These are phyloP conservation scores for Cyrtorhinus lividipennis DNA, from an alignment of 1,140 invertebrate species.

Conservation along the genomic window DNA sequence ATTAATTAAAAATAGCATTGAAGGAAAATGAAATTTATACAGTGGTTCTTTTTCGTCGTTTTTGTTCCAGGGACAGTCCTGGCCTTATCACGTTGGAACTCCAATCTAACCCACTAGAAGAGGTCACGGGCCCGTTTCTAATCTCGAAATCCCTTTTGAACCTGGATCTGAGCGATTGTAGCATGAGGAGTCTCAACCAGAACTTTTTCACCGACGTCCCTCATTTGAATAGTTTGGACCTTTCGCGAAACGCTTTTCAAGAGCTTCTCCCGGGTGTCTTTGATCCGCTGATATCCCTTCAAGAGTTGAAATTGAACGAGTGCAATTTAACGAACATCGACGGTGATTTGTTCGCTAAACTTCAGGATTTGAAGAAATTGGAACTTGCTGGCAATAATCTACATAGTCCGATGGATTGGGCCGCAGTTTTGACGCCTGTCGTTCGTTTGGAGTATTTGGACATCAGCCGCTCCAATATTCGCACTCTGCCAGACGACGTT, in stretches of 20 bases:
- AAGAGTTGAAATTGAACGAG: slow-evolving; percentile 45
- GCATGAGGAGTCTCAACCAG: slow-evolving; percentile 39
- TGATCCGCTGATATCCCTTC: slow-evolving; percentile 44
- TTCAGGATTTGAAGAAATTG: slow-evolving; percentile 44
- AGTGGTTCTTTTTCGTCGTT: too few species aligned
- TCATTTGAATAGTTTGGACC: slow-evolving; percentile 45
- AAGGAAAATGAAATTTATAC: too few species aligned
- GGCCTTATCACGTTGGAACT: slow-evolving; percentile 53
- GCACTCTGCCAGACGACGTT: slow-evolving; percentile 44
- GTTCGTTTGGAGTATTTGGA: slow-evolving; percentile 45
- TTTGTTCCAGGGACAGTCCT: slow-evolving; percentile 41
- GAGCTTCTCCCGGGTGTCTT: slow-evolving; percentile 41
- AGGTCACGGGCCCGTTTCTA: slow-evolving; percentile 46
- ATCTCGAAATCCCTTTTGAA: slow-evolving; percentile 46
- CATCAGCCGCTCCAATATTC: slow-evolving; percentile 43
- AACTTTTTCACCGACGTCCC: slow-evolving; percentile 52
- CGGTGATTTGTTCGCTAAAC: slow-evolving; percentile 37
- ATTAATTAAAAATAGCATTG: too few species aligned
- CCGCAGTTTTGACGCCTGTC: slow-evolving; percentile 39
- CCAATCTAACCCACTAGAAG: slow-evolving; percentile 46
- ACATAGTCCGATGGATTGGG: slow-evolving; percentile 39
- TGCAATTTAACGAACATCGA: slow-evolving; percentile 45
- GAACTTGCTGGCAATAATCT: slow-evolving; percentile 47
- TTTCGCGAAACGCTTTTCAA: slow-evolving; percentile 50
- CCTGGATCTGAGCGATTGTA: slow-evolving; percentile 49